Evolutionary conservation across 2,113 vertebrate genomes (phyloP).

Genomic region (Azemiops feae): DNA sequence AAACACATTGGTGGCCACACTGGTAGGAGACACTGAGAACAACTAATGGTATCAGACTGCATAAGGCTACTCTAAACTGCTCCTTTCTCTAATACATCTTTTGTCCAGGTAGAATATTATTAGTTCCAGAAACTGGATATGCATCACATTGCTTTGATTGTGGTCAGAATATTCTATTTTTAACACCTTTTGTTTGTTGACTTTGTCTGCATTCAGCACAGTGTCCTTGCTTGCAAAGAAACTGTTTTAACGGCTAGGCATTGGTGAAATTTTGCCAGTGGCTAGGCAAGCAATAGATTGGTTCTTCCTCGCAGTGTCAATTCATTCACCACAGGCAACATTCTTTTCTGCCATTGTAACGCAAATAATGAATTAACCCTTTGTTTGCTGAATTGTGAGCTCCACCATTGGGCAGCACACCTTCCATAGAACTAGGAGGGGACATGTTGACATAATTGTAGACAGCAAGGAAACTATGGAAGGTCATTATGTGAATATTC

Average conservation of each 20-base stretch:
- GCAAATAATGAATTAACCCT: neutral
- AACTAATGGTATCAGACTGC: neutral
- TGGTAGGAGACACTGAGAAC: neutral
- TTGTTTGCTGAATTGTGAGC: neutral
- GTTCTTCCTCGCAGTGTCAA: neutral
- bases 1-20: neutral
- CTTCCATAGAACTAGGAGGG: neutral
- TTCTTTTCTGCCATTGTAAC: neutral
- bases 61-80: neutral
- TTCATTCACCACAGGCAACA: constrained; percentile 7
- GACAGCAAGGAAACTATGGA: neutral
- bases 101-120: neutral
- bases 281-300: constrained; percentile 14
- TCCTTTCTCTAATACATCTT: neutral
- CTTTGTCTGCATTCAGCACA: neutral
- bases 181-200: neutral
- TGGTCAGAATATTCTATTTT: neutral
- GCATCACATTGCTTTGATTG: neutral
- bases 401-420: neutral
- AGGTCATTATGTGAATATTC: neutral
- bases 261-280: constrained; percentile 19
- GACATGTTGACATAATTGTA: neutral
- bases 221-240: neutral
- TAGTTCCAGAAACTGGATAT: neutral
- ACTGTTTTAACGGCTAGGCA: constrained; percentile 11